A percentile compares a stretch with the other conserved stretches of the same genome.
phyloP scores from a whole-genome alignment of 2,113 vertebrate genomes.

The Columba livia region DNA sequence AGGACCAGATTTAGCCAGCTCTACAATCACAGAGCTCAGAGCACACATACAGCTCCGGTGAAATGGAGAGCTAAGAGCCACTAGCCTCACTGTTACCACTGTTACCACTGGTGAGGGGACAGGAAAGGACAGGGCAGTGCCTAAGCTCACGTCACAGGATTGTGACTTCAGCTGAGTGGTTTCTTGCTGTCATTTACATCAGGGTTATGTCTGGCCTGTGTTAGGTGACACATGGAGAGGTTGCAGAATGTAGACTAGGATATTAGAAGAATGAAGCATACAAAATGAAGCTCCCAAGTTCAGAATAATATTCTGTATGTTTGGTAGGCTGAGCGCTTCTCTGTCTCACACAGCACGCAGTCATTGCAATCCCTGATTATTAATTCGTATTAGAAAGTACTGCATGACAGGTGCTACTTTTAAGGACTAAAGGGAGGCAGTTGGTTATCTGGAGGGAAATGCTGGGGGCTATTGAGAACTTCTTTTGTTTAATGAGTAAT shows the following conservation, averaged over 20 bases:
- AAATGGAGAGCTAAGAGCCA: background rate
- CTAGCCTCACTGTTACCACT: rapidly evolving
- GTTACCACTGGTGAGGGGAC: background rate
- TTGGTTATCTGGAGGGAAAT: background rate
- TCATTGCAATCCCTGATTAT: background rate
- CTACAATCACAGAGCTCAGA: background rate
- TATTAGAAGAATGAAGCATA: background rate
- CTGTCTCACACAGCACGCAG: rapidly evolving
- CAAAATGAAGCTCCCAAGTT: background rate
- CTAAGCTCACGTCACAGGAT: background rate
- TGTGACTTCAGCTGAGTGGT: background rate
- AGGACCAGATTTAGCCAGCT: background rate
- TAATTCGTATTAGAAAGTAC: background rate
- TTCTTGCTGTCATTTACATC: background rate
- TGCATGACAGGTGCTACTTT: background rate
- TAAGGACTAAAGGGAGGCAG: background rate
- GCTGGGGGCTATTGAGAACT: background rate
- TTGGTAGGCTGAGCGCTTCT: background rate
- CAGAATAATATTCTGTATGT: background rate
- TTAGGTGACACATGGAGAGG: background rate
- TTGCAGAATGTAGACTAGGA: background rate
- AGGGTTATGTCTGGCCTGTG: background rate
- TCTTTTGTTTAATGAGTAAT: background rate
- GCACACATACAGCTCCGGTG: too few relatives aligned
- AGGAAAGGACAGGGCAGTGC: background rate